These are phyloP conservation scores for Chaetops frenatus DNA, from an alignment of 2,113 vertebrate species.

Conservation along the genomic window DNA sequence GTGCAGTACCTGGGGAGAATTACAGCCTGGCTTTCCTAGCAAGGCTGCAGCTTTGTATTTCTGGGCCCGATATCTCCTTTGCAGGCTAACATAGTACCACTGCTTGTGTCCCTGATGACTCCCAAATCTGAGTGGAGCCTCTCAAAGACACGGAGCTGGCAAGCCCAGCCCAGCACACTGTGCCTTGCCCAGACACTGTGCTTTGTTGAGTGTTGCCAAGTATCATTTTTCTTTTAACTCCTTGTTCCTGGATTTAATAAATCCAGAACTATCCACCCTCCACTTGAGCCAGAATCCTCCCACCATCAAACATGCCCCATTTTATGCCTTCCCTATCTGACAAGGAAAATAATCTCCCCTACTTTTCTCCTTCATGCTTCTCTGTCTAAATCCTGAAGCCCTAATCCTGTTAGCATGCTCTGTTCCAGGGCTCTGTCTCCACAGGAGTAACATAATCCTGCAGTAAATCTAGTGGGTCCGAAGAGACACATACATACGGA, in stretches of 20 bases:
- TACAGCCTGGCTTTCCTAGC: not conserved
- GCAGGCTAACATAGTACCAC: not conserved
- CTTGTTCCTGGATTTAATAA: slow-evolving; percentile 58
- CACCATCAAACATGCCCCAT: slow-evolving; percentile 17
- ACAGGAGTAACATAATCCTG: slow-evolving; percentile 72
- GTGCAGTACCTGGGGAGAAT: slow-evolving; percentile 28
- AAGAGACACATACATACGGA: not conserved
- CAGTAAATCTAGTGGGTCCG: slow-evolving; percentile 65
- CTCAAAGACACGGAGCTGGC: not conserved
- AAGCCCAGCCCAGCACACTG: not conserved
- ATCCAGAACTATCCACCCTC: slow-evolving; percentile 6
- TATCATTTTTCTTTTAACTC: slow-evolving; percentile 35
- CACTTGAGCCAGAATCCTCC: not conserved
- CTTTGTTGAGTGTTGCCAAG: slow-evolving; percentile 2
- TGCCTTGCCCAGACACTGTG: not conserved
- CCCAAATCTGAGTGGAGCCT: not conserved
- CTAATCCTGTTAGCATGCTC: slow-evolving; percentile 76
- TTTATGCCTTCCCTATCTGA: slow-evolving; percentile 32
- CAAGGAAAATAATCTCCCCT: slow-evolving; percentile 57
- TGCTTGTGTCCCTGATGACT: not conserved
- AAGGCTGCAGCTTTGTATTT: not conserved
- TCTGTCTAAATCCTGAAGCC: slow-evolving; percentile 72
- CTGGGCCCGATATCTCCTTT: not conserved
- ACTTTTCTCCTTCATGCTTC: slow-evolving; percentile 65
- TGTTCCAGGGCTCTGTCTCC: slow-evolving; percentile 70